These are phyloP conservation scores for Aromia moschata DNA, from an alignment of 2,888 invertebrate genomes.

Conservation along the genomic window DNA sequence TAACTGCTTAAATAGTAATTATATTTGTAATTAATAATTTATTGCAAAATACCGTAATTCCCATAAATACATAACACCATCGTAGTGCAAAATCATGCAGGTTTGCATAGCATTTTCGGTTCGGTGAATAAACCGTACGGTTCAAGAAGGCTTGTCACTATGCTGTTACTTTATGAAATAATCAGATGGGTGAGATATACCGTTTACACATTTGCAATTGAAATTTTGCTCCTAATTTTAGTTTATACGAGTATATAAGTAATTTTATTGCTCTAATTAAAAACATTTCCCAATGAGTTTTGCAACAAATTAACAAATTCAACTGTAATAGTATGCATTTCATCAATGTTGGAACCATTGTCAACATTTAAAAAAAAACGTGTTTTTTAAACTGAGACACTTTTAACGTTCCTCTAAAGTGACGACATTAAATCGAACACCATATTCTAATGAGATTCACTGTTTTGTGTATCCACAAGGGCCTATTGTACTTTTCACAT, in stretches of 20 bases:
- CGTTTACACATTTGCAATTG: conserved; percentile 13
- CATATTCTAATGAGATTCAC: no score
- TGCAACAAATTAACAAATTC: no score
- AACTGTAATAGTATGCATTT: no score
- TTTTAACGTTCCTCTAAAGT: no score
- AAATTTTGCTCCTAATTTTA: not conserved
- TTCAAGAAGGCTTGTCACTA: conserved; percentile 5
- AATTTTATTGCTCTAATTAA: no score
- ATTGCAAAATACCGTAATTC: conserved; percentile 4
- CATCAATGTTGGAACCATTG: no score
- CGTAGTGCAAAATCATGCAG: conserved; percentile 1
- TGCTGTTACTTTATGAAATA: conserved; percentile 3
- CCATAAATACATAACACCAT: not conserved
- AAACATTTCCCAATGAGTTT: no score
- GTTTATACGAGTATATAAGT: not conserved
- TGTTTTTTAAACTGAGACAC: no score
- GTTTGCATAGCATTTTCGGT: conserved; percentile 11
- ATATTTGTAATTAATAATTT: conserved; percentile 4
- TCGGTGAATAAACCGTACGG: conserved; percentile 1
- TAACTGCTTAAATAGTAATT: conserved; percentile 8
- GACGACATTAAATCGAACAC: no score
- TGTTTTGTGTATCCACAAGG: no score
- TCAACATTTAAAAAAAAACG: no score
- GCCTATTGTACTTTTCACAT: no score
- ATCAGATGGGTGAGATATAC: conserved; percentile 13